These are phyloP conservation scores for Cerceris rybyensis DNA, from an alignment of 2,888 invertebrate genomes.

Conservation along the genomic window DNA sequence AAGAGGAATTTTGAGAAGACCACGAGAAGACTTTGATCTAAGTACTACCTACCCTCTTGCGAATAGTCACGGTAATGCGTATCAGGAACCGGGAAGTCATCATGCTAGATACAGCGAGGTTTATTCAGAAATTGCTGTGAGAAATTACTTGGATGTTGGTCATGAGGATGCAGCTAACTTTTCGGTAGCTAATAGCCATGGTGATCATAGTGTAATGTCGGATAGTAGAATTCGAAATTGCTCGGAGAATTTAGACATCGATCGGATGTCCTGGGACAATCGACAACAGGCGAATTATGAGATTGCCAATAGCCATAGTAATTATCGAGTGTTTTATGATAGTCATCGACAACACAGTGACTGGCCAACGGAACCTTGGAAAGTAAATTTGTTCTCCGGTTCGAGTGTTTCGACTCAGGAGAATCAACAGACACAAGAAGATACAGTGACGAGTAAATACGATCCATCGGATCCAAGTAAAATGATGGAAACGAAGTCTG, in stretches of 20 bases:
- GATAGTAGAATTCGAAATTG: conserved; percentile 59
- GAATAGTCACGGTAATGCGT: conserved; percentile 63
- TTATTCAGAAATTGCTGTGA: conserved; percentile 46
- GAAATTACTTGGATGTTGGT: conserved; percentile 40
- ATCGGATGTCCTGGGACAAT: conserved; percentile 43
- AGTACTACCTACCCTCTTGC: conserved; percentile 58
- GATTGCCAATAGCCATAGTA: conserved; percentile 74
- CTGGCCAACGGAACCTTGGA: conserved; percentile 51
- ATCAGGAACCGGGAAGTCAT: conserved; percentile 58
- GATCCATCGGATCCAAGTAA: not conserved
- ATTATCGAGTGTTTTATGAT: conserved; percentile 72
- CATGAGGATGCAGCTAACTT: conserved; percentile 46
- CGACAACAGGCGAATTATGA: conserved; percentile 65
- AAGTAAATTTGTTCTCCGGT: conserved; percentile 1
- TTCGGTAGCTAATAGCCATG: conserved; percentile 71
- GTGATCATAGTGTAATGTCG: conserved; percentile 58
- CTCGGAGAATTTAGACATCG: conserved; percentile 24
- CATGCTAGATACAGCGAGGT: conserved; percentile 59
- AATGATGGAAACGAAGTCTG: conserved; percentile 26
- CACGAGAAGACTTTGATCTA: conserved; percentile 43
- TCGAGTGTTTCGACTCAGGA: conserved; percentile 2
- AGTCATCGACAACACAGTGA: conserved; percentile 59
- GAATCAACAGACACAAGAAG: conserved; percentile 1
- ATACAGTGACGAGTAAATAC: not conserved
- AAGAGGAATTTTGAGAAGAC: conserved; percentile 12